Base-by-base conservation (phyloP, 2,797 vertebrate species). In the Rousettus madagascariensis region DNA sequence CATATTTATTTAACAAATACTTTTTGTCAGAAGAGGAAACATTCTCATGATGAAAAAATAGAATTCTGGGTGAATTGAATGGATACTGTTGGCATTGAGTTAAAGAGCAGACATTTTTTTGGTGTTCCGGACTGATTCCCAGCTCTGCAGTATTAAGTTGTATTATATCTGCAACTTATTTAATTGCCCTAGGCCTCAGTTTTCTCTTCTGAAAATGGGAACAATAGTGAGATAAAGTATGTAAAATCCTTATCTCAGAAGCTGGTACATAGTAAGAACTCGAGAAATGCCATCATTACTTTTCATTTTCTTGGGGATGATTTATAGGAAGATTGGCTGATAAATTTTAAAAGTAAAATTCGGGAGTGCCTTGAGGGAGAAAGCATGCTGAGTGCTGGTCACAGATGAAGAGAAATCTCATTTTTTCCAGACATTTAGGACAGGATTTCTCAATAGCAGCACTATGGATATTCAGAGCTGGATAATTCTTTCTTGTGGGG, bases 21-120 rank as follows among this genome's bases (percentile, higher is more conserved):
- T 71, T 84, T 80, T 91, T 86, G 26, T 89, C 22, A 83, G 51
- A 94, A 90, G 65, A 75, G 36, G 53, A 65, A 77, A 80, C n/a
- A 13, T 53, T 51, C 46, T 88, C 13, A 71, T 9, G 24, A 77
- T 65, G 41, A 57, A 53, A 91, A 91, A 95, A 63, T 9, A 84
- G 75, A 72, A 90, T 61, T 72, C 63, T 22, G 30, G 30, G 11
- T 79, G 86, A 90, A 75, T 19, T 36, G 65, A 75, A 74, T 19
- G 9, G 41, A 68, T 59, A 57, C 28, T 30, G 5, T 22, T 80
- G 51, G 66, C 33, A 43, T 0, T 19, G 30, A 28, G 30, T 66
- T 78, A 6, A 93, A 72, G 41, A 79, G 41, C 68, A 84, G 82
- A 89, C 46, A 16, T 16, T 49, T 17, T 84, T 69, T 69, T 49